Conservation (phyloP, 2,888 invertebrate species). For the Drosophila incognita region DNA sequence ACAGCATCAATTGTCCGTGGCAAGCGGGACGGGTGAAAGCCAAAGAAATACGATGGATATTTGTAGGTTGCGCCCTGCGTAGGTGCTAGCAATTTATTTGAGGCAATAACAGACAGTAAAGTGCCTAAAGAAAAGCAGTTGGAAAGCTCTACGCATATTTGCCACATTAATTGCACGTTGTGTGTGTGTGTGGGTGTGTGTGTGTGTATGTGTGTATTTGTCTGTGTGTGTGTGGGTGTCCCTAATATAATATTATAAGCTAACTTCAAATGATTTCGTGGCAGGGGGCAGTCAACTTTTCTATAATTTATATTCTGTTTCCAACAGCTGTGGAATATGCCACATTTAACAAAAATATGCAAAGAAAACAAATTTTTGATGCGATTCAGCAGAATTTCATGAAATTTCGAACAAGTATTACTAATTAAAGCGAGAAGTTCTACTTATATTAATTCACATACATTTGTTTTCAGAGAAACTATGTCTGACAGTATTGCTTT, state of each 20-base stretch:
- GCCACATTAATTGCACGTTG: slow-evolving; percentile 67
- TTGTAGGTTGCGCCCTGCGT: slow-evolving; percentile 7
- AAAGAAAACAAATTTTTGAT: slow-evolving; percentile 3
- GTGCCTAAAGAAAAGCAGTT: slow-evolving; percentile 55
- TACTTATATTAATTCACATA: neutral
- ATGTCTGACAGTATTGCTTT: too few species aligned
- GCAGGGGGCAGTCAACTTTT: slow-evolving; percentile 2
- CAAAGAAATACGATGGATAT: neutral
- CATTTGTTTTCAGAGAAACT: neutral
- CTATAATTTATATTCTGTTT: slow-evolving; percentile 28
- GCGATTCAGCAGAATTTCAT: neutral
- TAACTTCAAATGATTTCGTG: slow-evolving; percentile 21
- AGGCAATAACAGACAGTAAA: slow-evolving; percentile 74
- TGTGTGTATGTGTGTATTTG: neutral
- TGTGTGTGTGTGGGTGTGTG: neutral
- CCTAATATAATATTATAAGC: slow-evolving; percentile 24
- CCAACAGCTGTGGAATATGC: neutral
- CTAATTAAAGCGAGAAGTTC: neutral
- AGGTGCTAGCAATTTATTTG: slow-evolving; percentile 65
- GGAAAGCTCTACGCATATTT: slow-evolving; percentile 60
- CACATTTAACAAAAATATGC: neutral
- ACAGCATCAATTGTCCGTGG: slow-evolving; percentile 61
- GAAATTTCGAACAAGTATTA: neutral
- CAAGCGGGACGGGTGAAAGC: neutral
- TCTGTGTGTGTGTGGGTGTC: slow-evolving; percentile 3